These are phyloP conservation scores for Aquatica leii DNA, from an alignment of 2,888 invertebrate species.

Conservation along the genomic window DNA sequence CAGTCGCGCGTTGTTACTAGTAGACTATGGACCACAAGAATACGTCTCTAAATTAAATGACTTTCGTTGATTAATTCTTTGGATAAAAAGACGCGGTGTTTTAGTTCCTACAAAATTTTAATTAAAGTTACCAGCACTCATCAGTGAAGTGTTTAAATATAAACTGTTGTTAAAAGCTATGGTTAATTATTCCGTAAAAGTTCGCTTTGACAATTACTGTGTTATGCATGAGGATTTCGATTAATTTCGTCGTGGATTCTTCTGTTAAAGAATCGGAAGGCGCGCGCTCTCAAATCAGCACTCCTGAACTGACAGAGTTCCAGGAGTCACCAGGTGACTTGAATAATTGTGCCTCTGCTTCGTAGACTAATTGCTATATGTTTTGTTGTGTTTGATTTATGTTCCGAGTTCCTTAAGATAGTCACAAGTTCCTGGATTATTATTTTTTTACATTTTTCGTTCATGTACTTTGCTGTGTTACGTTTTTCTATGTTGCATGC, in stretches of 20 bases:
- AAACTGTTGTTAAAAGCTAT: no score
- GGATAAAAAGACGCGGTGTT: slow-evolving; percentile 18
- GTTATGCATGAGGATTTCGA: slow-evolving; percentile 46
- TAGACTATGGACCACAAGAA: slow-evolving; percentile 44
- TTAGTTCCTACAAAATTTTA: slow-evolving; percentile 18
- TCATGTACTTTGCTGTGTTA: neutral
- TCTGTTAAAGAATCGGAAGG: slow-evolving; percentile 52
- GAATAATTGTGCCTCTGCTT: slow-evolving; percentile 50
- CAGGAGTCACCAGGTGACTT: slow-evolving; percentile 57
- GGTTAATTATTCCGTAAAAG: neutral
- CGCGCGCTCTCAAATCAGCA: slow-evolving; percentile 53
- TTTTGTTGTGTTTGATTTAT: slow-evolving; percentile 34
- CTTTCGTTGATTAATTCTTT: slow-evolving; percentile 4
- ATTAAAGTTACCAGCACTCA: slow-evolving; percentile 15
- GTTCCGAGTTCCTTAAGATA: neutral
- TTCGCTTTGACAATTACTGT: slow-evolving; percentile 20
- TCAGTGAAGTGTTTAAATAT: slow-evolving; percentile 8
- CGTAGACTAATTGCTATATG: slow-evolving; percentile 38
- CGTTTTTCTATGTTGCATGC: slow-evolving; percentile 16
- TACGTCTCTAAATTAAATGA: slow-evolving; percentile 15
- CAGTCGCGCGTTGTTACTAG: slow-evolving; percentile 49
- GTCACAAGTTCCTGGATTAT: slow-evolving; percentile 11
- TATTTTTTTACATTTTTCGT: slow-evolving; percentile 3
- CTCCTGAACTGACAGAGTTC: slow-evolving; percentile 50
- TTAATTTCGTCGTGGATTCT: slow-evolving; percentile 56